Conservation (phyloP, 2,797 vertebrate species). For the Enoplosus armatus region DNA sequence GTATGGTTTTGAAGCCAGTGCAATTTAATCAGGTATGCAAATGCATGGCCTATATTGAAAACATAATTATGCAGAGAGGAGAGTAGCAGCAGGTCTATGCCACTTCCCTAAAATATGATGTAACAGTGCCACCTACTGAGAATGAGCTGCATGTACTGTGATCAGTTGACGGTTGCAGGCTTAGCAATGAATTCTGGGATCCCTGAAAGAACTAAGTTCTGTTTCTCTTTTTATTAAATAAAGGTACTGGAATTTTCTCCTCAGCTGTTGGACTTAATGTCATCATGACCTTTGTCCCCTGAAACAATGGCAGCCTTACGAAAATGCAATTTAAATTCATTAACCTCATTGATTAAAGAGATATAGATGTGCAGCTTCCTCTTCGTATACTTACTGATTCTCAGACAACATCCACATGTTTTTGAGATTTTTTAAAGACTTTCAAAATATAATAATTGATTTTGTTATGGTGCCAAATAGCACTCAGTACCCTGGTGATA, state of each 20-base stretch:
- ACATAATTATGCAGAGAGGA: conserved; percentile 59
- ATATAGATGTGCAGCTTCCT: background rate
- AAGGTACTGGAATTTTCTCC: background rate
- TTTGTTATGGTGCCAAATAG: background rate
- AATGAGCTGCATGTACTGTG: conserved; percentile 22
- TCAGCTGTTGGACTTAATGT: background rate
- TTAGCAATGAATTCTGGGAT: background rate
- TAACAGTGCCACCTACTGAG: conserved; percentile 80
- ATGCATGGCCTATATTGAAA: conserved; percentile 75
- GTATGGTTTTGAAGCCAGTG: conserved; percentile 63
- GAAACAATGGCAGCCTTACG: conserved; percentile 2
- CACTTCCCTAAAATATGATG: conserved; percentile 23
- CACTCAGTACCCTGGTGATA: background rate
- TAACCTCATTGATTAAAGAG: background rate
- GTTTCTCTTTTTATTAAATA: background rate
- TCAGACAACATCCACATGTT: background rate
- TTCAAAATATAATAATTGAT: background rate
- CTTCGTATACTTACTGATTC: background rate
- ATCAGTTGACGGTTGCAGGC: background rate
- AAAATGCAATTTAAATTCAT: conserved; percentile 1
- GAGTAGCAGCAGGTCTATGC: background rate
- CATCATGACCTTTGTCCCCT: background rate
- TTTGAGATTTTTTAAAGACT: background rate
- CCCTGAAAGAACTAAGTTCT: background rate
- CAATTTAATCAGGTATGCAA: conserved; percentile 77